phyloP scores from a whole-genome alignment of 2,113 vertebrate genomes.

The Prietella phreatophila region DNA sequence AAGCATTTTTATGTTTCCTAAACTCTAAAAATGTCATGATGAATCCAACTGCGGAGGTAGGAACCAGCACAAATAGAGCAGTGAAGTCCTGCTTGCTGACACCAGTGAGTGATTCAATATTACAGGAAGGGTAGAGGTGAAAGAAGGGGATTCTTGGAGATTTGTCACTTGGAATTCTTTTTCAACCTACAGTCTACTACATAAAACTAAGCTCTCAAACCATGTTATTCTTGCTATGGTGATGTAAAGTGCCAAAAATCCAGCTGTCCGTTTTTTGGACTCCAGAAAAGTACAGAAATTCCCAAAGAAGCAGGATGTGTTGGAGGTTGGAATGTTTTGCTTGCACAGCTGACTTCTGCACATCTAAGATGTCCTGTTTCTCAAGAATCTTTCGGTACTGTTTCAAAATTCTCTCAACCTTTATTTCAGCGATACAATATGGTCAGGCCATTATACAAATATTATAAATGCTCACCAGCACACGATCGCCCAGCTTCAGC shows the following conservation, averaged over 20 bases:
- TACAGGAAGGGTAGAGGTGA: conserved; percentile 12
- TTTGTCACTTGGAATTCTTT: conserved; percentile 8
- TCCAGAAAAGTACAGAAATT: background rate
- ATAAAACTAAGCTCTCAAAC: background rate
- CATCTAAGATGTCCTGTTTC: background rate
- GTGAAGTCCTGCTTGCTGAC: conserved; percentile 1
- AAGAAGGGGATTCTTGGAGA: conserved; percentile 5
- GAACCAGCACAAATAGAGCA: background rate
- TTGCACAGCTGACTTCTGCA: background rate
- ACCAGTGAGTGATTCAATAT: conserved; percentile 12
- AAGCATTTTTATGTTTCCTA: conserved; percentile 28
- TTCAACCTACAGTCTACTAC: background rate
- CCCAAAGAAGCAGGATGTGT: background rate
- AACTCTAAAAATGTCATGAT: conserved; percentile 32
- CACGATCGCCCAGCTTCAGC: conserved; percentile 81
- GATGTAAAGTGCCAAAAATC: background rate
- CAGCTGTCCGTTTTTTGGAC: background rate
- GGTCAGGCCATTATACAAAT: background rate
- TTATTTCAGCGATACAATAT: background rate
- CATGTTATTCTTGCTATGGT: background rate
- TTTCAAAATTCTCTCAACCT: background rate
- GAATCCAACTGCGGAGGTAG: conserved; percentile 28
- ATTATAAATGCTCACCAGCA: conserved; percentile 72
- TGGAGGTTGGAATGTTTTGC: background rate
- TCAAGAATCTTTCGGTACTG: background rate